These are phyloP conservation scores for Sphecodes monilicornis DNA, from an alignment of 2,888 invertebrate species.

Conservation along the genomic window DNA sequence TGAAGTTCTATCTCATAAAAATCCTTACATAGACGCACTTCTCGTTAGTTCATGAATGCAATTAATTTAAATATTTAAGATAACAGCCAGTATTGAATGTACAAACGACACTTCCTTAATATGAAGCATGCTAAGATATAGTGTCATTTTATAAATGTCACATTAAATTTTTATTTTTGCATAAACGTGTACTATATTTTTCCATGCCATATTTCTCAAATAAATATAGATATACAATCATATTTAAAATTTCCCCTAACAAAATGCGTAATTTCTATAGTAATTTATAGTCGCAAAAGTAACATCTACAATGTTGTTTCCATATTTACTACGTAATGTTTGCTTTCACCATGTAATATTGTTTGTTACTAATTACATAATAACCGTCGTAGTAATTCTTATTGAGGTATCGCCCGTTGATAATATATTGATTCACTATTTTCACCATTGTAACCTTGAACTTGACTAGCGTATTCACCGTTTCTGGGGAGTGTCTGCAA, in stretches of 20 bases:
- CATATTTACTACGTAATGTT: constrained; percentile 19
- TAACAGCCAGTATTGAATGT: constrained; percentile 56
- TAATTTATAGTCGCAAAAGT: neutral
- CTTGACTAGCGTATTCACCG: constrained; percentile 82
- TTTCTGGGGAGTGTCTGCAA: constrained; percentile 82
- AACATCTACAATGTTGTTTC: neutral
- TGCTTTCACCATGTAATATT: constrained; percentile 14
- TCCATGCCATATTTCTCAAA: constrained; percentile 6
- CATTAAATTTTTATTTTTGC: constrained; percentile 45
- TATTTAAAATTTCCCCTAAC: constrained; percentile 18
- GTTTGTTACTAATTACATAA: constrained; percentile 12
- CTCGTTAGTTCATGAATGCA: constrained; percentile 65
- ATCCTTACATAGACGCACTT: constrained; percentile 86
- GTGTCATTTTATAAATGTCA: constrained; percentile 18
- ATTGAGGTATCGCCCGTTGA: constrained; percentile 37
- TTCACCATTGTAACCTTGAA: constrained; percentile 81
- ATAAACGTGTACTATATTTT: constrained; percentile 17
- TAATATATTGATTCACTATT: constrained; percentile 65
- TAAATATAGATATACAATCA: neutral
- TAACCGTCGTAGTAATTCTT: constrained; percentile 25
- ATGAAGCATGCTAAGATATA: neutral
- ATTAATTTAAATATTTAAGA: constrained; percentile 8
- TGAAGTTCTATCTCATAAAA: constrained; percentile 83
- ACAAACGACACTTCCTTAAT: constrained; percentile 13
- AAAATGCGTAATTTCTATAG: constrained; percentile 5